These are phyloP conservation scores for Anastatus disparis DNA, from an alignment of 1,140 invertebrate species.

Conservation along the genomic window DNA sequence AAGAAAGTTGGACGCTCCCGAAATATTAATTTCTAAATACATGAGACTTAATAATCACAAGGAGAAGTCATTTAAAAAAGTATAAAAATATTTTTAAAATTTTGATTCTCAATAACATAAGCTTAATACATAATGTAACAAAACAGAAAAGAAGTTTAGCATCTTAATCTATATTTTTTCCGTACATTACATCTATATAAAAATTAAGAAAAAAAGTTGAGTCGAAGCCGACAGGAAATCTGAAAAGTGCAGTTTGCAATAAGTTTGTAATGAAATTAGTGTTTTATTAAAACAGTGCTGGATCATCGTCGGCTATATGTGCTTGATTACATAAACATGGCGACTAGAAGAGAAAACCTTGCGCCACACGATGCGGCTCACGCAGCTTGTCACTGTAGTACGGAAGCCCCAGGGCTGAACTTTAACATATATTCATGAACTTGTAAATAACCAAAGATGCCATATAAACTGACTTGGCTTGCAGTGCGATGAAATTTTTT, in stretches of 20 bases:
- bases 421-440: not conserved
- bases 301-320: not conserved
- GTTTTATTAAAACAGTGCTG: not conserved
- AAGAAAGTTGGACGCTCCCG: no score
- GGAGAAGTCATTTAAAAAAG: no score
- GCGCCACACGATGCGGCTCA: not conserved
- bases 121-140: no score
- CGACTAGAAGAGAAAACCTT: not conserved
- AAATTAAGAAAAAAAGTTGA: not conserved
- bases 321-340: not conserved
- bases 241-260: not conserved
- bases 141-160: no score
- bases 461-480: not conserved
- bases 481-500: not conserved
- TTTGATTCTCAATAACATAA: no score
- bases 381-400: not conserved
- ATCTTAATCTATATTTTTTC: no score
- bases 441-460: not conserved
- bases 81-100: no score
- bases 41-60: no score
- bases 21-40: no score
- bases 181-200: no score
- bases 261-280: not conserved
- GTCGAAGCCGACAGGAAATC: not conserved
- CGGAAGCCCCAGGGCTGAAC: not conserved